These are phyloP conservation scores for Drosophila borealis DNA, from an alignment of 2,888 invertebrate genomes.

Conservation along the genomic window DNA sequence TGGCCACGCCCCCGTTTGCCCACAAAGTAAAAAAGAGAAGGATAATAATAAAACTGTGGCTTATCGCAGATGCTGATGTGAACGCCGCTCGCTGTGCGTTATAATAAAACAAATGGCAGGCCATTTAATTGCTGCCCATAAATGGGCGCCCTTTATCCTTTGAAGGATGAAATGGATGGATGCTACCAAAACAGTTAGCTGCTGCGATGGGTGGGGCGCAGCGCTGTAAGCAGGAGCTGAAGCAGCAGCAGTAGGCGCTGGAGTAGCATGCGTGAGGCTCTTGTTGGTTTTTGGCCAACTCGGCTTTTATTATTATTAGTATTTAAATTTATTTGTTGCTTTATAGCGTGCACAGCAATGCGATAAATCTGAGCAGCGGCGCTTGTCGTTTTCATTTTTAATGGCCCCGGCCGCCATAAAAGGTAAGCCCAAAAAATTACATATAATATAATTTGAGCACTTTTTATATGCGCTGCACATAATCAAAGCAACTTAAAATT, in stretches of 20 bases:
- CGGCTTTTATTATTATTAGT: slow-evolving; percentile 75
- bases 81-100: slow-evolving; percentile 60
- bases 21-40: slow-evolving; percentile 52
- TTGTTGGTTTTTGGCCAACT: slow-evolving; percentile 30
- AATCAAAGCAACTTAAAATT: slow-evolving; percentile 75
- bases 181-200: slow-evolving; percentile 54
- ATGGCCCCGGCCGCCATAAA: slow-evolving; percentile 65
- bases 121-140: slow-evolving; percentile 83
- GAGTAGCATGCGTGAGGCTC: slow-evolving; percentile 59
- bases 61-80: slow-evolving; percentile 76
- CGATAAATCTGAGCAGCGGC: slow-evolving; percentile 73
- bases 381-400: slow-evolving; percentile 66
- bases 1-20: slow-evolving; percentile 1
- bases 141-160: slow-evolving; percentile 78
- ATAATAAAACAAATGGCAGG: slow-evolving; percentile 83
- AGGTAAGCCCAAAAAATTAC: slow-evolving; percentile 74
- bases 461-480: slow-evolving; percentile 46
- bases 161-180: slow-evolving; percentile 59
- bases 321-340: slow-evolving; percentile 80
- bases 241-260: neutral
- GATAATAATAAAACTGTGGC: slow-evolving; percentile 78
- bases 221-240: slow-evolving; percentile 1
- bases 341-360: slow-evolving; percentile 73
- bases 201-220: slow-evolving; percentile 5
- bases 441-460: slow-evolving; percentile 50